These are phyloP conservation scores for Hetaerina americana DNA, from an alignment of 1,140 invertebrate genomes.

Conservation along the genomic window DNA sequence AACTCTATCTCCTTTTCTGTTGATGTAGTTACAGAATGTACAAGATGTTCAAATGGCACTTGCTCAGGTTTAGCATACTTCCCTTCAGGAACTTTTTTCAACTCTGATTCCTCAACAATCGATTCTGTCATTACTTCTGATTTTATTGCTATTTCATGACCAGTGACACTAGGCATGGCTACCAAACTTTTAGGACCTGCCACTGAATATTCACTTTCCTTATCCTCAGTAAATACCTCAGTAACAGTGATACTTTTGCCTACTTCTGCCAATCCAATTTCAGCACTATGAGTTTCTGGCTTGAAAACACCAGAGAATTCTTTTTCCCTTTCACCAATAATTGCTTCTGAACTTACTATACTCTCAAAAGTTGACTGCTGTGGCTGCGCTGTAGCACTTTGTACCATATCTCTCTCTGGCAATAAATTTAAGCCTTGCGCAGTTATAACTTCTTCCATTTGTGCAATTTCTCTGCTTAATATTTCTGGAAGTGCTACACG, in stretches of 20 bases:
- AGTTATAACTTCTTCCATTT: constrained; percentile 19
- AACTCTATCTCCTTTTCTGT: constrained; percentile 20
- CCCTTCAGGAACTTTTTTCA: constrained; percentile 15
- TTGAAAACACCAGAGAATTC: constrained; percentile 23
- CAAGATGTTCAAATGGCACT: constrained; percentile 20
- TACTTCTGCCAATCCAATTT: constrained; percentile 18
- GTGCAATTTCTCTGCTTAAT: constrained; percentile 20
- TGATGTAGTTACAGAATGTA: constrained; percentile 21
- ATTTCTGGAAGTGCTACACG: constrained; percentile 14
- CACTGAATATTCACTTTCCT: constrained; percentile 23
- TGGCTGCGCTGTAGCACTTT: constrained; percentile 20
- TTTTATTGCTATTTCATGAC: constrained; percentile 10
- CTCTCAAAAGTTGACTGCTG: constrained; percentile 28
- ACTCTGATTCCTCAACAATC: constrained; percentile 13
- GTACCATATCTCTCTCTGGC: constrained; percentile 22
- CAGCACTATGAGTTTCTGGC: constrained; percentile 24
- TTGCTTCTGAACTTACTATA: constrained; percentile 28
- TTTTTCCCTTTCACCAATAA: constrained; percentile 28
- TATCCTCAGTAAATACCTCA: constrained; percentile 30
- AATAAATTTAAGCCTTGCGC: constrained; percentile 19
- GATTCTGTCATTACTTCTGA: constrained; percentile 12
- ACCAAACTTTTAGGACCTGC: constrained; percentile 12
- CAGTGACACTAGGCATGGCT: constrained; percentile 10
- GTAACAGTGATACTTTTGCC: constrained; percentile 28
- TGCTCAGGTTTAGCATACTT: constrained; percentile 22